Evolutionary conservation across 2,797 vertebrate genomes (phyloP).

Genomic region (Glyptemys insculpta): DNA sequence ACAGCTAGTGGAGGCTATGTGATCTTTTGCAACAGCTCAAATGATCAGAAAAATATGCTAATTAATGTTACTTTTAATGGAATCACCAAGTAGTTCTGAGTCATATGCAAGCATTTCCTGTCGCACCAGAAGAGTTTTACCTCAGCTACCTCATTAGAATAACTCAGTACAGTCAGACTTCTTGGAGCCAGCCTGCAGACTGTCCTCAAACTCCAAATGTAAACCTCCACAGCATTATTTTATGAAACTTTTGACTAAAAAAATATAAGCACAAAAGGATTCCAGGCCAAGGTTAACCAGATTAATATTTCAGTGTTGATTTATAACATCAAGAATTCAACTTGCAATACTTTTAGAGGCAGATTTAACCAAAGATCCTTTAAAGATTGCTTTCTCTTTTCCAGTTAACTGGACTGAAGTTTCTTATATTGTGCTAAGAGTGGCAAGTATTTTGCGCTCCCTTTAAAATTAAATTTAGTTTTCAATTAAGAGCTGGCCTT

Average conservation of each 20-base stretch:
- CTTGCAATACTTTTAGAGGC: neutral
- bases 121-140: neutral
- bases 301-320: neutral
- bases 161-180: neutral
- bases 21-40: neutral
- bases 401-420: neutral
- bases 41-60: neutral
- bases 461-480: neutral
- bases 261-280: accelerated
- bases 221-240: neutral
- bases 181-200: neutral
- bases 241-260: neutral
- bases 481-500: neutral
- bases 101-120: neutral
- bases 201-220: neutral
- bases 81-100: neutral
- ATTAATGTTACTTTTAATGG: neutral
- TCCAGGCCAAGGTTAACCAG: neutral
- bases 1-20: neutral
- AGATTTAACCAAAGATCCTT: neutral
- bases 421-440: neutral
- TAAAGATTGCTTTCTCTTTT: neutral
- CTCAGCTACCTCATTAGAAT: neutral
- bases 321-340: neutral
- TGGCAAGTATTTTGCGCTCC: neutral